Evolutionary conservation across 2,888 invertebrate species (phyloP), one percentile per base, ranked within the genome.

Genomic region (Hyalella azteca): DNA sequence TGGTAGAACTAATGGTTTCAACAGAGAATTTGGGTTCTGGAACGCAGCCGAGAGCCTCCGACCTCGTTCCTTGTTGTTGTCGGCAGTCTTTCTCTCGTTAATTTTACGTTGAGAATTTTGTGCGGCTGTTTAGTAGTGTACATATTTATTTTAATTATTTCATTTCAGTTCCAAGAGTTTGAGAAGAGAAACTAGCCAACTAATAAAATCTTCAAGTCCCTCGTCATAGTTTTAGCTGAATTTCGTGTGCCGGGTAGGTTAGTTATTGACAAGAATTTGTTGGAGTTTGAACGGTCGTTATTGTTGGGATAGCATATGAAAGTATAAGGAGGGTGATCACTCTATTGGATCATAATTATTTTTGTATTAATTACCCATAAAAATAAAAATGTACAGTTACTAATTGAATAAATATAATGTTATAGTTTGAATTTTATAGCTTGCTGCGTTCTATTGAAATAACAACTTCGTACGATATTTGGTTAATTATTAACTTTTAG

Each of bases 1-100:
- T n/a, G 75, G 75, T 2, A 75, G 75, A 48, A 75, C 75, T 19
- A 75, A 75, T 75, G 75, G 41, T 15, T 75, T 75, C 32, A 73
- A 75, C 45, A 75, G 45, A n/a, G 75, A 75, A 22, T 75, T 13
- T 39, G 45, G 29, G 36, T 75, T 41, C 75, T 75, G 66, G 66
- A 66, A 36, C 66, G 19, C 19, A n/a, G 66, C 29, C 7, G 36
- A 36, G 32, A 66, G 15, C 15, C 36, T 66, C 5, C 32, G 36
- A 39, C 66, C 66, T 36, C 32, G 66, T 36, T 36, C 36, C 19
- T n/a, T 36, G 19, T 66, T 66, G 66, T 66, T 66, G 36, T 36
- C 36, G 32, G 39, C 19, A 11, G 66, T 66, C 29, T 13, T 32
- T 3, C 36, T 66, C 36, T 66, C 36, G 66, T 66, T 66, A 66